Evolutionary conservation across 1,140 invertebrate species (phyloP), one percentile per base, ranked within the genome.

Genomic region (Pseudomyrmex flavicornis): DNA sequence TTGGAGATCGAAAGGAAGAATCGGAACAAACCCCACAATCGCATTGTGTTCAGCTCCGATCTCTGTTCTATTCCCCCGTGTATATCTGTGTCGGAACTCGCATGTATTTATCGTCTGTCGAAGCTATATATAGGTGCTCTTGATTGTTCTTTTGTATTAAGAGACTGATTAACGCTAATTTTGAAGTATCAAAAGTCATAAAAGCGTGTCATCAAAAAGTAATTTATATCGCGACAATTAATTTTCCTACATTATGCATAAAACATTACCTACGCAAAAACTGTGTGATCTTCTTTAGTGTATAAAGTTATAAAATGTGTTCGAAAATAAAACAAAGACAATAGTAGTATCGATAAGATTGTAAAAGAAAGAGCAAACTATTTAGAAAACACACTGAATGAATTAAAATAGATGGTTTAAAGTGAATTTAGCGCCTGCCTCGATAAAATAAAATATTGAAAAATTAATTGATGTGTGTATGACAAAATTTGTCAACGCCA

Each of bases 1-100:
- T 50, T 68, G 50, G 62, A 69, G 79, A 88, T 50, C 76, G 17
- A 58, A 56, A 52, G 66, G 84, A 89, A 89, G 83, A 89, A 83
- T 85, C 83, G 84, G 59, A 88, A 85, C 73, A 75, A 88, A 88
- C 69, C 68, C n/a, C 46, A 72, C 66, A 66, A 80, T 70, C 35
- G 63, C 59, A 86, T 86, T 77, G 58, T 76, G 22, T 17, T 8
- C 44, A 52, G 10, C 48, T 52, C 10, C 35, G 35, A 35, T 26
- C n/a, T 62, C 61, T 44, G 10, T 12, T 56, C 50, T 62, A 74
- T 75, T 68, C 73, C n/a, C 56, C 0, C 22, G 46, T 12, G 48
- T 50, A 69, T 63, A 75, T 84, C 77, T 17, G 50, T 74, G 12
- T 50, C 50, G 54, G 61, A 74, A 59, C 52, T 79, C 61, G 74